Conservation (phyloP, 2,113 vertebrate genomes). For the Pyrgilauda ruficollis region DNA sequence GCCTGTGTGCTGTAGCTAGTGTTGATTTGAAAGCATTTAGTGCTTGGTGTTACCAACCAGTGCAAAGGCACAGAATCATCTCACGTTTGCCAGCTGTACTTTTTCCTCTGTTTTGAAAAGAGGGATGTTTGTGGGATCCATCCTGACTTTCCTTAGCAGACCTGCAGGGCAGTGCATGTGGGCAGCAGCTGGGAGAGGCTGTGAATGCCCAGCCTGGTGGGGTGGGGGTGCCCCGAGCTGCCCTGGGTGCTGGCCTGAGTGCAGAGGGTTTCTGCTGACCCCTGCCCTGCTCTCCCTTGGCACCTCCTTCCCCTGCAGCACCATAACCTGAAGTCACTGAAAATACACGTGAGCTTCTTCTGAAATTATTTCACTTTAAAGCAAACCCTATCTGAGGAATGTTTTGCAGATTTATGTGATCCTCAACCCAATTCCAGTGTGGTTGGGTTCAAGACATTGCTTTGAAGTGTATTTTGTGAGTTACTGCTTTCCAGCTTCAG, state of each 20-base stretch:
- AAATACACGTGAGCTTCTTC: fast-evolving
- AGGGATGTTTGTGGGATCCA: fast-evolving
- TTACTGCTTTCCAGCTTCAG: background rate
- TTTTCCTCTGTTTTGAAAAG: background rate
- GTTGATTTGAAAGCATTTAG: background rate
- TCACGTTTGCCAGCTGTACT: background rate
- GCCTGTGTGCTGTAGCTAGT: background rate
- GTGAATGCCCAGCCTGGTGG: fast-evolving
- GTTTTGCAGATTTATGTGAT: background rate
- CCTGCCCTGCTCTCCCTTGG: background rate
- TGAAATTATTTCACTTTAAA: background rate
- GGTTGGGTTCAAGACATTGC: background rate
- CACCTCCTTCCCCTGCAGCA: background rate
- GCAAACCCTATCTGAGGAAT: background rate
- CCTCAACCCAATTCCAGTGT: background rate
- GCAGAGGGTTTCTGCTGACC: background rate
- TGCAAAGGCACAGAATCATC: background rate
- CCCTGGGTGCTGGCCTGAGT: background rate
- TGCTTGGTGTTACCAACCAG: background rate
- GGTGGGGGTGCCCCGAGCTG: background rate
- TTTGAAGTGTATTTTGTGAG: background rate
- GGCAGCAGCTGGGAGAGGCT: background rate
- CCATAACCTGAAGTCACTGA: background rate
- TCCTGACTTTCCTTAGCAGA: background rate
- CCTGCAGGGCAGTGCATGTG: fast-evolving